Evolutionary conservation across 2,113 vertebrate genomes (phyloP), one percentile per base, ranked within the genome.

Genomic region (Pelvicachromis taeniatus): DNA sequence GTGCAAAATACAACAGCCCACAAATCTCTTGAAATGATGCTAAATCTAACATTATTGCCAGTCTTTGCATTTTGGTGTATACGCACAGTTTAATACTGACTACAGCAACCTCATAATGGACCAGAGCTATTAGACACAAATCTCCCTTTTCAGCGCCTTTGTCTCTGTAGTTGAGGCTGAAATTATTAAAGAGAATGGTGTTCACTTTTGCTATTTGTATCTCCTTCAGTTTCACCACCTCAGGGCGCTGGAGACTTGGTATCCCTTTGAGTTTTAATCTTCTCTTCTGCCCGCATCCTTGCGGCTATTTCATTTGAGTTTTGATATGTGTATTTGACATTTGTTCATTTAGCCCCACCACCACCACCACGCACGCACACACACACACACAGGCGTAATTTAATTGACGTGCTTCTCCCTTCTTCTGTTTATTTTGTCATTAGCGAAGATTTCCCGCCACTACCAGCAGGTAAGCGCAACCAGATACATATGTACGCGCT

Each of bases 321-420:
- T 95, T 96, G 95, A 95, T 95, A 95, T 95, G 94, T 95, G 95
- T 92, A 92, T 95, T 95, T 96, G 93, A 95, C 93, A 93, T 94
- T 95, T 92, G 88, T 94, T 95, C 94, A 95, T 96, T 94, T 95
- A 86, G 85, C 21, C 7, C n/a, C 38, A 2, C 52, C 10, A 3
- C 17, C 31, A 52, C 79, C 35, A 54, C 78, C n/a, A n/a, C n/a
- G n/a, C n/a, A n/a, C n/a, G n/a, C n/a, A 54, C 89, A 14, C 55
- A 9, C 29, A 33, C 9, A 35, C 58, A 40, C 61, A 29, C 33
- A 56, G 65, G 58, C 88, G 95, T 94, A 94, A 96, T 95, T 94
- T 94, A 94, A 95, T 94, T 95, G 95, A 95, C 88, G 80, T 92
- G 91, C 75, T 85, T 89, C 90, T 90, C 92, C 92, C 88, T 94